Conservation (phyloP, 2,888 invertebrate species). For the Microplitis manilae region DNA sequence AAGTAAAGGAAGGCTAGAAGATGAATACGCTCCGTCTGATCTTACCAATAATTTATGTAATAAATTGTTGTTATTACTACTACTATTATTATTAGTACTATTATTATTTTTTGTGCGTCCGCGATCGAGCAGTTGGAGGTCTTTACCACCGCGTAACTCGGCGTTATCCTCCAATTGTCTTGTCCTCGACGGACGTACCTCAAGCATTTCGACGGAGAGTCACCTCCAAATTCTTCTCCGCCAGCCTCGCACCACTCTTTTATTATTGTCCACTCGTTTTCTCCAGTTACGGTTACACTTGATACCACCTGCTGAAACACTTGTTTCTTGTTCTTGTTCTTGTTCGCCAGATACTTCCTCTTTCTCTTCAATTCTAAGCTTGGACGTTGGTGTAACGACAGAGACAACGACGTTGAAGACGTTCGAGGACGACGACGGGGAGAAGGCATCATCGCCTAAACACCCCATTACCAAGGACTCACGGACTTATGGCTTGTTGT, state of each 20-base stretch:
- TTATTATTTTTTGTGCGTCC: conserved; percentile 7
- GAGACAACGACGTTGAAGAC: conserved; percentile 31
- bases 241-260: conserved; percentile 24
- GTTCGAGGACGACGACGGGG: conserved; percentile 62
- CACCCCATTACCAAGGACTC: conserved; percentile 70
- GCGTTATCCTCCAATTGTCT: conserved; percentile 27
- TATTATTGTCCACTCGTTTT: conserved; percentile 25
- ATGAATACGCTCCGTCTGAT: conserved; percentile 25
- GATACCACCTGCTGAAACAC: conserved; percentile 21
- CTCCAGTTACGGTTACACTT: conserved; percentile 12
- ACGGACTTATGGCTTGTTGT: conserved; percentile 49
- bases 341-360: conserved; percentile 26
- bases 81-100: conserved; percentile 8
- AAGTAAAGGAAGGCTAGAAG: conserved; percentile 33
- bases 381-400: conserved; percentile 31
- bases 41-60: conserved; percentile 10
- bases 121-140: conserved; percentile 22
- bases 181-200: conserved; percentile 49
- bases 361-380: conserved; percentile 16
- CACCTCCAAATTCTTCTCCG: conserved; percentile 57
- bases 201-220: conserved; percentile 67
- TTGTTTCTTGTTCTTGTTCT: conserved; percentile 14
- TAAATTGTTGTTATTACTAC: neutral
- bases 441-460: conserved; percentile 71
- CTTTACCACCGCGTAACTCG: conserved; percentile 12